Evolutionary conservation across 2,797 vertebrate genomes (phyloP), one percentile per base, ranked within the genome.

Genomic region (Squalus acanthias): DNA sequence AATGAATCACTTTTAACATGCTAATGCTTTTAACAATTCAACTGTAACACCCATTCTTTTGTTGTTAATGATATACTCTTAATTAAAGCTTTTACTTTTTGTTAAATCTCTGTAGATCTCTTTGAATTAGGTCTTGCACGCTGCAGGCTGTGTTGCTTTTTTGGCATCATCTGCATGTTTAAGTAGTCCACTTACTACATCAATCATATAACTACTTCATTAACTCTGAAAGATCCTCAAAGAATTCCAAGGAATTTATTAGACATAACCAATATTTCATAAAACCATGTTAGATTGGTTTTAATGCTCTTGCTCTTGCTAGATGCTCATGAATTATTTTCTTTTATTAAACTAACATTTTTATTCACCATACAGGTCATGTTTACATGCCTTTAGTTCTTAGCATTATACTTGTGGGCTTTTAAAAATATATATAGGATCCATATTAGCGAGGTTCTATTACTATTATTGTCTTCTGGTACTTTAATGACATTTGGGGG

Each of bases 51-150:
- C 24, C 24, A n/a, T 89, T 29, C n/a, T 82, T 46, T 46, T 57
- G 53, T 85, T 85, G 46, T 85, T 85, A 50, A 85, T 85, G 39
- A 4, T 50, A 17, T 85, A 85, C 39, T 20, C 39, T 50, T 85
- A 63, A 91, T 91, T 91, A 63, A 91, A 63, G 65, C 60, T 39
- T 91, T 91, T n/a, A n/a, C 89, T 65, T 92, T 92, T 92, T 65
- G 60, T 63, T 92, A 63, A n/a, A 33, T n/a, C 15, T 92, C 60
- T 6, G 13, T n/a, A 91, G 57, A 89, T 60, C 24, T 29, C 15
- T 65, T 63, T 92, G 29, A 63, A 92, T 65, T 92, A 33, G 13
- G 29, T 65, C 33, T n/a, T 92, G 79, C 74, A n/a, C 17, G 22
- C n/a, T 22, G 39, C 29, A 65, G 33, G 33, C 60, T 92, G n/a